Conservation (phyloP, 2,888 invertebrate species). For the Sphaerophoria rueppellii region DNA sequence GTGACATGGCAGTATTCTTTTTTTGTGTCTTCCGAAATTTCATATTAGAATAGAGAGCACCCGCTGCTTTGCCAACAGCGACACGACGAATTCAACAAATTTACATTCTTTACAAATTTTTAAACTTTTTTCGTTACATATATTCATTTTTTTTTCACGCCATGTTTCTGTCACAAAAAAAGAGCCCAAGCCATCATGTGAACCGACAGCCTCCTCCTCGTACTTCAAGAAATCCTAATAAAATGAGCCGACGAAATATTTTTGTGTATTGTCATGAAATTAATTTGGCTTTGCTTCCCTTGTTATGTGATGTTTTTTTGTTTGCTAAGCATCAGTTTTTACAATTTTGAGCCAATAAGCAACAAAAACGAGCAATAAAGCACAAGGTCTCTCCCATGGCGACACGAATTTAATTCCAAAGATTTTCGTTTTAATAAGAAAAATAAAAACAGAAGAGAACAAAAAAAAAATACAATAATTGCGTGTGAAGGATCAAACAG, state of each 20-base stretch:
- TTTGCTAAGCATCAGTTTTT: background rate
- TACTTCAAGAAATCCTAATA: background rate
- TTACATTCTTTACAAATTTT: slow-evolving; percentile 35
- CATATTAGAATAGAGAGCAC: slow-evolving; percentile 2
- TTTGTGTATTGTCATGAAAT: background rate
- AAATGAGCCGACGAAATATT: background rate
- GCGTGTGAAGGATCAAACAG: slow-evolving; percentile 35
- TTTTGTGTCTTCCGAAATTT: slow-evolving; percentile 3
- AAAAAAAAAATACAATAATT: slow-evolving; percentile 1
- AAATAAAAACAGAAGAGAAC: background rate
- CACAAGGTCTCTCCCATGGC: background rate
- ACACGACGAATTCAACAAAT: slow-evolving; percentile 16
- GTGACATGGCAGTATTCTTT: slow-evolving; percentile 15
- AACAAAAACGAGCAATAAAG: background rate
- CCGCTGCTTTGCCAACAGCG: background rate
- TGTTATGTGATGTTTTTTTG: background rate
- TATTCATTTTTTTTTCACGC: background rate
- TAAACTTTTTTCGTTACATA: slow-evolving; percentile 11
- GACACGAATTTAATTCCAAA: background rate
- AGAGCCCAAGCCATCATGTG: background rate
- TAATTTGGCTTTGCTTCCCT: background rate
- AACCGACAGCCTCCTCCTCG: background rate
- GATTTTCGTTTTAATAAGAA: background rate
- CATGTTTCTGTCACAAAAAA: background rate
- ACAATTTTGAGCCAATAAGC: slow-evolving; percentile 2